phyloP scores from a whole-genome alignment of 2,113 vertebrate species.

The Tinamus guttatus region DNA sequence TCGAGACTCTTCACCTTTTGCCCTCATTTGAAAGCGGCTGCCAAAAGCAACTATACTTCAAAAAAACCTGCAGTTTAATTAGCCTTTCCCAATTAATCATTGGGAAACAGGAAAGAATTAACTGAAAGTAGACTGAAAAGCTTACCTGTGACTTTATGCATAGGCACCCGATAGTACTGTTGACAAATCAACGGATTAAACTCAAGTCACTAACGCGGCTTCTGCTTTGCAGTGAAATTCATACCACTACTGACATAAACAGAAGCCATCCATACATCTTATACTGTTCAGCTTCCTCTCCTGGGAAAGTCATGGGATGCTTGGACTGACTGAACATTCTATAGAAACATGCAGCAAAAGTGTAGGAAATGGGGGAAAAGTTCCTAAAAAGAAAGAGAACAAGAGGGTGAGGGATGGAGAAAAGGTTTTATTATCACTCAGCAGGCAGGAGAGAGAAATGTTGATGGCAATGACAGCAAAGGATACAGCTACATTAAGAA shows the following conservation, averaged over 20 bases:
- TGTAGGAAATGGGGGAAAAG: slow-evolving; percentile 31
- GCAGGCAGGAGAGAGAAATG: slow-evolving; percentile 22
- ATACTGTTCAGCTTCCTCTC: slow-evolving; percentile 77
- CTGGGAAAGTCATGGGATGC: slow-evolving; percentile 82
- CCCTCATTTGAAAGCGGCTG: neutral
- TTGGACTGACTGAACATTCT: slow-evolving; percentile 81
- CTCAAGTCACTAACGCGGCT: neutral
- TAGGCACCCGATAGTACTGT: neutral
- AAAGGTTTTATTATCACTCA: slow-evolving; percentile 48
- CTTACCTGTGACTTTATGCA: neutral
- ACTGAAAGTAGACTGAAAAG: neutral
- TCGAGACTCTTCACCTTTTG: neutral
- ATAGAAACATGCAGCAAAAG: slow-evolving; percentile 83
- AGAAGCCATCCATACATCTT: neutral
- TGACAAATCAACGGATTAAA: neutral
- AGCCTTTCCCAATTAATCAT: neutral
- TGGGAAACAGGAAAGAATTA: neutral
- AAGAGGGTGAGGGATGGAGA: slow-evolving; percentile 52
- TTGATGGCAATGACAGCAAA: neutral
- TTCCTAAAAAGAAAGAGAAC: slow-evolving; percentile 39
- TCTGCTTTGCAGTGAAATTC: neutral
- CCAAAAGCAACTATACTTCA: neutral
- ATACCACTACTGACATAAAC: neutral
- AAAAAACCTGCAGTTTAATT: neutral
- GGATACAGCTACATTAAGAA: slow-evolving; percentile 4